A percentile compares a stretch with the other conserved stretches of the same genome.
These are phyloP conservation scores for Agelastica alni DNA, from an alignment of 2,888 invertebrate species.

Conservation along the genomic window DNA sequence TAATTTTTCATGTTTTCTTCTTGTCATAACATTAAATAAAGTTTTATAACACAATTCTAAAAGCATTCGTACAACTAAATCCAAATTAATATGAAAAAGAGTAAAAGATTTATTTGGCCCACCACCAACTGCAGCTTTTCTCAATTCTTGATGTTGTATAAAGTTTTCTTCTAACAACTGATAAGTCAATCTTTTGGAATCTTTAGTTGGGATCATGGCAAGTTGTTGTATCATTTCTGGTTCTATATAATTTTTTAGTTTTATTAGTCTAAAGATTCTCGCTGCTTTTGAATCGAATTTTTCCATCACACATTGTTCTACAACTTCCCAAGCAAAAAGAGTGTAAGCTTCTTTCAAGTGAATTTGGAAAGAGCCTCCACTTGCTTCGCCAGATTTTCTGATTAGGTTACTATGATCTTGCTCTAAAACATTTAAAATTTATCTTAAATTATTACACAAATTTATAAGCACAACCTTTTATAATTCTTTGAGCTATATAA, in stretches of 20 bases:
- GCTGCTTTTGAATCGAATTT: constrained; percentile 84
- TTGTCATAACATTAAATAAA: constrained; percentile 69
- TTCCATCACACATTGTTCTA: constrained; percentile 84
- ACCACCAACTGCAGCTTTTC: constrained; percentile 39
- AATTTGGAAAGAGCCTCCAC: constrained; percentile 81
- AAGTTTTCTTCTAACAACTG: constrained; percentile 81
- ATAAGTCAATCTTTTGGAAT: constrained; percentile 87
- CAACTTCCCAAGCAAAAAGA: constrained; percentile 70
- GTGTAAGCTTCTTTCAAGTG: constrained; percentile 72
- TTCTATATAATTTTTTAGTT: constrained; percentile 80
- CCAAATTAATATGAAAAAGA: constrained; percentile 74
- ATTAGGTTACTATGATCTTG: constrained; percentile 81
- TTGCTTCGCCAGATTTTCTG: constrained; percentile 75
- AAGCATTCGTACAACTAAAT: constrained; percentile 70
- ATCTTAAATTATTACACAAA: no score
- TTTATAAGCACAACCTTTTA: no score
- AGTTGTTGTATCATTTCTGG: constrained; percentile 90
- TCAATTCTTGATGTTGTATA: constrained; percentile 69
- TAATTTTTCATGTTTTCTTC: constrained; percentile 66
- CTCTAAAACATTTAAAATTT: constrained; percentile 57
- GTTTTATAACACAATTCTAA: constrained; percentile 74
- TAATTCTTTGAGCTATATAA: no score
- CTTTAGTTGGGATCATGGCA: constrained; percentile 93
- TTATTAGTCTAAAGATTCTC: constrained; percentile 84
- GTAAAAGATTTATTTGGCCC: constrained; percentile 82